These are phyloP conservation scores for Epinotia nisella DNA, from an alignment of 2,888 invertebrate genomes.

Conservation along the genomic window DNA sequence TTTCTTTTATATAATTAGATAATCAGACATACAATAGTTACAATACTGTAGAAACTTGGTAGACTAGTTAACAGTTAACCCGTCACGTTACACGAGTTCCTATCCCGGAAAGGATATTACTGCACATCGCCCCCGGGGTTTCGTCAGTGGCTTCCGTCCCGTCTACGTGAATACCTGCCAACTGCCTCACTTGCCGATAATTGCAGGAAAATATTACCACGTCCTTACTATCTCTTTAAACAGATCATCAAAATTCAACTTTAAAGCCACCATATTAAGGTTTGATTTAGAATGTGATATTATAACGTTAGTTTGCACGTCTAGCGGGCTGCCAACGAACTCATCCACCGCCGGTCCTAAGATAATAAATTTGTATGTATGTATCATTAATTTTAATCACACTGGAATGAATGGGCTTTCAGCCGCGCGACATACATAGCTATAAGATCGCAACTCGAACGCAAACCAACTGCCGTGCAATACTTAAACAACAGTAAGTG, in stretches of 20 bases:
- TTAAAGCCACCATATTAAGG: constrained; percentile 6
- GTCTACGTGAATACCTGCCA: constrained; percentile 22
- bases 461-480: no score
- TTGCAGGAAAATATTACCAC: constrained; percentile 40
- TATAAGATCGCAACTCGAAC: constrained; percentile 10
- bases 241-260: constrained; percentile 1
- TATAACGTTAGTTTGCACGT: constrained; percentile 28
- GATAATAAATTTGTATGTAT: constrained; percentile 26
- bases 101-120: constrained; percentile 26
- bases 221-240: constrained; percentile 13
- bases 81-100: not conserved
- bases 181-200: constrained; percentile 29
- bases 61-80: constrained; percentile 9
- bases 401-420: constrained; percentile 27
- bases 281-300: not conserved
- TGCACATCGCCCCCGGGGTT: constrained; percentile 13
- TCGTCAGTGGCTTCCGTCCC: constrained; percentile 32
- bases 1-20: no score
- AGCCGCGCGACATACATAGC: constrained; percentile 8
- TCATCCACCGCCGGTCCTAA: constrained; percentile 18
- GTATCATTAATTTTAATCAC: constrained; percentile 31
- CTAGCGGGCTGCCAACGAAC: constrained; percentile 17
- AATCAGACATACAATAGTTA: not conserved
- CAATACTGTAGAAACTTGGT: not conserved
- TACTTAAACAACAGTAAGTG: no score